Conservation (phyloP, 2,888 invertebrate genomes). For the Netelia melanura region DNA sequence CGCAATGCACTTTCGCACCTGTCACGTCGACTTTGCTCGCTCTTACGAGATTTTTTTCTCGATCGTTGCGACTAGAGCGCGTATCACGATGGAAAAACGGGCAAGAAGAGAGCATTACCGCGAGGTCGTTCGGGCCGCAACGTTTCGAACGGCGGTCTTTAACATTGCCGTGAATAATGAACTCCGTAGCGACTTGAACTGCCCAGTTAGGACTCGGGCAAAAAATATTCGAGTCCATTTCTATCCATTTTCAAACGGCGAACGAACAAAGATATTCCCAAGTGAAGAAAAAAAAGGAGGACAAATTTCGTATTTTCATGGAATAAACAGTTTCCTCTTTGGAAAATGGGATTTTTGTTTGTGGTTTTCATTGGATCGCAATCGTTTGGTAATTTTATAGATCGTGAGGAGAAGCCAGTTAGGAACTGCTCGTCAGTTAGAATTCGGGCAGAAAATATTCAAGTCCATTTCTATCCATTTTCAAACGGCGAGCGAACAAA, state of each 20-base stretch:
- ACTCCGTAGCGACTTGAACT: conserved; percentile 35
- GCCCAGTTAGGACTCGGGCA: conserved; percentile 16
- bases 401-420: conserved; percentile 7
- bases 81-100: conserved; percentile 62
- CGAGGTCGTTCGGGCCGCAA: conserved; percentile 49
- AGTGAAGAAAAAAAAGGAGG: background rate
- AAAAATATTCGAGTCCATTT: conserved; percentile 6
- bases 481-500: background rate
- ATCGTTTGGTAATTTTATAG: conserved; percentile 49
- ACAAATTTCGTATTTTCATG: background rate
- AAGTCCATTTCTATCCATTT: background rate
- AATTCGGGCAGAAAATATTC: conserved; percentile 6
- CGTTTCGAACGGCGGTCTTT: conserved; percentile 30
- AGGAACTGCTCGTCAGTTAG: too few relatives aligned
- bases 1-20: conserved; percentile 69
- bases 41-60: conserved; percentile 64
- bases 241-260: background rate
- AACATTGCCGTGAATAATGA: conserved; percentile 54
- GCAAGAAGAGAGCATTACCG: conserved; percentile 34
- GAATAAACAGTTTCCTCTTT: too few relatives aligned
- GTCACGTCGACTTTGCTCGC: conserved; percentile 60
- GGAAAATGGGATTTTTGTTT: background rate
- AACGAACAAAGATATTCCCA: background rate
- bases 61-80: conserved; percentile 49
- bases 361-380: background rate